phyloP scores from a whole-genome alignment of 2,888 invertebrate species.

The Teleogryllus oceanicus region DNA sequence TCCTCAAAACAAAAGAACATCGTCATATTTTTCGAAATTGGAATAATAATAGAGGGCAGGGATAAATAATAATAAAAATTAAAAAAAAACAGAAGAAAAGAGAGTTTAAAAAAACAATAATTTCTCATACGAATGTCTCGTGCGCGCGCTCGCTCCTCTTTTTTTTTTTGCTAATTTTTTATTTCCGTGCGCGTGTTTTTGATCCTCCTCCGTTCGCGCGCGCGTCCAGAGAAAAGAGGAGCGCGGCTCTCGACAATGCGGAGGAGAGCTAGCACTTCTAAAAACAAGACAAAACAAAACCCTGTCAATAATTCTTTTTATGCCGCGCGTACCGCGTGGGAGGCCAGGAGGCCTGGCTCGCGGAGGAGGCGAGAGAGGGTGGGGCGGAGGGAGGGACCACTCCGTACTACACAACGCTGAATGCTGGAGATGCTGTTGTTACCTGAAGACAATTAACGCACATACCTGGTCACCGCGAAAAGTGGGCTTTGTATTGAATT shows the following conservation, averaged over 20 bases:
- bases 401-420: no score
- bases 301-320: slow-evolving; percentile 9
- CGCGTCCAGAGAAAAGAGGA: no score
- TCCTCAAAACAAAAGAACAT: slow-evolving; percentile 29
- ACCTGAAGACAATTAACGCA: no score
- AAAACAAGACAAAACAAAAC: not conserved
- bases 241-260: not conserved
- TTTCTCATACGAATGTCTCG: slow-evolving; percentile 12
- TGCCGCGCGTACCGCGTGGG: not conserved
- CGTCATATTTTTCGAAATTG: slow-evolving; percentile 29
- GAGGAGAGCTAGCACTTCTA: not conserved
- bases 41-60: slow-evolving; percentile 31
- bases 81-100: not conserved
- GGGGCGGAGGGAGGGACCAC: no score
- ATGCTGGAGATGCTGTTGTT: not conserved
- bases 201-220: not conserved
- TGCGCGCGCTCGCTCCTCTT: no score
- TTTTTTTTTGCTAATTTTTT: no score
- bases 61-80: slow-evolving; percentile 23
- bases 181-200: not conserved
- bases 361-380: not conserved
- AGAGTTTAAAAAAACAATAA: not conserved
- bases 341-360: not conserved
- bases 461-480: no score
- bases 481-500: no score